Evolutionary conservation across 2,797 vertebrate species (phyloP).

Genomic region (Smutsia gigantea): DNA sequence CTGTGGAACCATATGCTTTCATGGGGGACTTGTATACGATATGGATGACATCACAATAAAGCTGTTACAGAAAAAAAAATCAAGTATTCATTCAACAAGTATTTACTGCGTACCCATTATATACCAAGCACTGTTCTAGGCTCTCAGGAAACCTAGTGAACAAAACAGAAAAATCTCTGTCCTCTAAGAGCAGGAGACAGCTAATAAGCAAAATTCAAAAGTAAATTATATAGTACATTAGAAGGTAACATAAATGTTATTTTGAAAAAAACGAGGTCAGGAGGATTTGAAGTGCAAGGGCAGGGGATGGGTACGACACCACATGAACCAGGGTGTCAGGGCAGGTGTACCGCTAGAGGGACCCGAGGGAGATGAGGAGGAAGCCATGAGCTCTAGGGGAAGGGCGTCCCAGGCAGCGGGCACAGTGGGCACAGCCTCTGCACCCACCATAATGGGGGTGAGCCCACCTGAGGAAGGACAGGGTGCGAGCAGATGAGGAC

Average conservation of each 20-base stretch:
- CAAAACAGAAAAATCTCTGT: not conserved
- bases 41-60: not conserved
- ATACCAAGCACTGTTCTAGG: not conserved
- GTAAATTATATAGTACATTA: not conserved
- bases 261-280: not conserved
- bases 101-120: not conserved
- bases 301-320: rapidly evolving
- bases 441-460: not conserved
- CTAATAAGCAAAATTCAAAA: not conserved
- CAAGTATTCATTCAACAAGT: not conserved
- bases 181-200: not conserved
- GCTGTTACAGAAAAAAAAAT: not conserved
- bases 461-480: not conserved
- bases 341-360: not conserved
- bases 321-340: too few relatives aligned
- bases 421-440: not conserved
- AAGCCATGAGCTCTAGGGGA: not conserved
- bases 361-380: not conserved
- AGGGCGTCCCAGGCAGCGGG: too few relatives aligned
- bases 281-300: not conserved
- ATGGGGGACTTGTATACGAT: not conserved
- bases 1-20: too few relatives aligned
- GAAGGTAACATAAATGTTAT: not conserved
- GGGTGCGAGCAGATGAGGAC: not conserved
- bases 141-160: not conserved